These are phyloP conservation scores for Carcina quercana DNA, from an alignment of 2,888 invertebrate species.

Conservation along the genomic window DNA sequence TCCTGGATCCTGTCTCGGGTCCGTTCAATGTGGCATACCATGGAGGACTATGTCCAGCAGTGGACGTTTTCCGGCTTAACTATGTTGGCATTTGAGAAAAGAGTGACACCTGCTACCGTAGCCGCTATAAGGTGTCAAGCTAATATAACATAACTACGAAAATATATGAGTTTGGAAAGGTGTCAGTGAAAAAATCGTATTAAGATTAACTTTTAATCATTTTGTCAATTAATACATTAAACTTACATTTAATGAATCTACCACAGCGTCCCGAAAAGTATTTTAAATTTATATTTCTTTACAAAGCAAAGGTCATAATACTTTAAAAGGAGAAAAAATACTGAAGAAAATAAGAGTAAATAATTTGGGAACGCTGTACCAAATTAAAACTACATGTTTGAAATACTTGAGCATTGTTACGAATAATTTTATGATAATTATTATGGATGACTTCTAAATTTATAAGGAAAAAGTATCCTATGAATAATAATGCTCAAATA, in stretches of 20 bases:
- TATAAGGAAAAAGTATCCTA: no score
- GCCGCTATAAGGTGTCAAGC: no score
- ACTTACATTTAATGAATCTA: slow-evolving; percentile 37
- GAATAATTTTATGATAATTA: no score
- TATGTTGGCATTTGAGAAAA: no score
- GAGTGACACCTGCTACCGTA: no score
- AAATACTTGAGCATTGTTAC: neutral
- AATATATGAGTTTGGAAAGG: no score
- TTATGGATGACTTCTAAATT: no score
- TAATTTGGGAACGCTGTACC: slow-evolving; percentile 12
- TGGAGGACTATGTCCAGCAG: no score
- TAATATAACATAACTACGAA: no score
- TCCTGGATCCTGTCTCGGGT: no score
- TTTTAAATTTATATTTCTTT: slow-evolving; percentile 1
- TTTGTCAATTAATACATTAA: slow-evolving; percentile 41
- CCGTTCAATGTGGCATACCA: no score
- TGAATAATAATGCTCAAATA: neutral
- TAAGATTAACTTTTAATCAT: slow-evolving; percentile 27
- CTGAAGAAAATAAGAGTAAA: slow-evolving; percentile 17
- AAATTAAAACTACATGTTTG: slow-evolving; percentile 16
- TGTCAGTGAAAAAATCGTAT: slow-evolving; percentile 19
- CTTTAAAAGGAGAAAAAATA: slow-evolving; percentile 21
- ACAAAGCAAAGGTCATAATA: slow-evolving; percentile 18
- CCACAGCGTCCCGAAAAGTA: slow-evolving; percentile 22
- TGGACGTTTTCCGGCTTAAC: no score